Evolutionary conservation across 2,888 invertebrate genomes (phyloP).

Genomic region (Drosophila nr. medialis): DNA sequence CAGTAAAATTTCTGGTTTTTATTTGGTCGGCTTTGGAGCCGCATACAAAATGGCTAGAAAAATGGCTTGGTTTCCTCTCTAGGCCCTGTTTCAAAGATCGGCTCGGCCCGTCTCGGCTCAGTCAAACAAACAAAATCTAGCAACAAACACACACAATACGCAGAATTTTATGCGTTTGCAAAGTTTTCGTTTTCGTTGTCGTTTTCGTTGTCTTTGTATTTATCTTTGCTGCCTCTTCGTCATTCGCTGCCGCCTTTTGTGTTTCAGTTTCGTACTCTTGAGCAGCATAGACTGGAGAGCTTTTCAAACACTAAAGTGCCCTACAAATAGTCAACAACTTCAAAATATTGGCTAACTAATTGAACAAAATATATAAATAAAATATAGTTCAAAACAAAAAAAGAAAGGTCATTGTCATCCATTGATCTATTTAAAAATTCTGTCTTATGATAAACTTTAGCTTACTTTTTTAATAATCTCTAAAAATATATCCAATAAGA

Average conservation of each 20-base stretch:
- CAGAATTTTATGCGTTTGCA: constrained; percentile 77
- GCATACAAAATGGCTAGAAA: constrained; percentile 40
- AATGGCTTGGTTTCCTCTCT: constrained; percentile 34
- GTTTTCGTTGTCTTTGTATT: constrained; percentile 15
- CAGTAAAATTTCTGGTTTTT: constrained; percentile 63
- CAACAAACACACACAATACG: constrained; percentile 42
- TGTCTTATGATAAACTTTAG: background rate
- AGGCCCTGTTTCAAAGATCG: constrained; percentile 44
- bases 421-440: background rate
- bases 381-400: background rate
- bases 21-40: constrained; percentile 20
- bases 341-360: constrained; percentile 23
- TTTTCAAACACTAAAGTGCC: constrained; percentile 36
- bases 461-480: background rate
- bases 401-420: background rate
- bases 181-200: constrained; percentile 67
- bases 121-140: constrained; percentile 52
- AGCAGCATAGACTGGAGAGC: constrained; percentile 31
- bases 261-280: constrained; percentile 51
- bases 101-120: constrained; percentile 37
- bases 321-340: constrained; percentile 36
- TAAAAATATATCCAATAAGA: background rate
- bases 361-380: constrained; percentile 11
- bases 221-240: constrained; percentile 19
- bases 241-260: constrained; percentile 44